Evolutionary conservation across 2,888 invertebrate species (phyloP).

Genomic region (Baronia brevicornis): DNA sequence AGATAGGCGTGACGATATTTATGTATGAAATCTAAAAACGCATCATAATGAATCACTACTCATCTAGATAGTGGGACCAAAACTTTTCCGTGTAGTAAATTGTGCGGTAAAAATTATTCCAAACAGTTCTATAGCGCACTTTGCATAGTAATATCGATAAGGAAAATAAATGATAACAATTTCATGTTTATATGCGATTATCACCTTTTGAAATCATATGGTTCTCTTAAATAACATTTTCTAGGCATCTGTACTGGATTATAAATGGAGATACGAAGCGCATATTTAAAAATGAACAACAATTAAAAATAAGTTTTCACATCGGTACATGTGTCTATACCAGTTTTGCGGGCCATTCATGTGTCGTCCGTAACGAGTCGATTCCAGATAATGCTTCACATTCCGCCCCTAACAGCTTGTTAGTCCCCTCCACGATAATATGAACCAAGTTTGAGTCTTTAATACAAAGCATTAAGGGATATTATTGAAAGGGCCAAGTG

Average conservation of each 20-base stretch:
- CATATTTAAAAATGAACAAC: slow-evolving; percentile 12
- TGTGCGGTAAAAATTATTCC: too few species aligned
- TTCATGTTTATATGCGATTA: too few species aligned
- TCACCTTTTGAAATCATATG: too few species aligned
- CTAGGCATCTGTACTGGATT: slow-evolving; percentile 1
- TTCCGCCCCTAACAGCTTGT: slow-evolving; percentile 23
- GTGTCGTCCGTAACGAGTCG: slow-evolving; percentile 55
- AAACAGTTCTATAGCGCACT: too few species aligned
- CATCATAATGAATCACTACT: too few species aligned
- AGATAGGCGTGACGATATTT: too few species aligned
- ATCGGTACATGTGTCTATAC: slow-evolving; percentile 17
- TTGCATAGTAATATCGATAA: too few species aligned
- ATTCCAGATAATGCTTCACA: slow-evolving; percentile 40
- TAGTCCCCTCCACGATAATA: slow-evolving; percentile 11
- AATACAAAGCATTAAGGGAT: background rate
- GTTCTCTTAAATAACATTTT: too few species aligned
- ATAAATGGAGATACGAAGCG: slow-evolving; percentile 2
- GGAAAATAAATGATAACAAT: too few species aligned
- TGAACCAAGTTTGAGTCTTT: slow-evolving; percentile 8
- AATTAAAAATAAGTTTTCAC: slow-evolving; percentile 16
- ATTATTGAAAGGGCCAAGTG: background rate
- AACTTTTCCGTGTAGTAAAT: too few species aligned
- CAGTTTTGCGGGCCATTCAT: slow-evolving; percentile 36
- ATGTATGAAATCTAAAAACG: too few species aligned
- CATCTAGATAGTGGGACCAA: too few species aligned